phyloP scores from a whole-genome alignment of 2,888 invertebrate genomes.

The Dynastes hyllus region DNA sequence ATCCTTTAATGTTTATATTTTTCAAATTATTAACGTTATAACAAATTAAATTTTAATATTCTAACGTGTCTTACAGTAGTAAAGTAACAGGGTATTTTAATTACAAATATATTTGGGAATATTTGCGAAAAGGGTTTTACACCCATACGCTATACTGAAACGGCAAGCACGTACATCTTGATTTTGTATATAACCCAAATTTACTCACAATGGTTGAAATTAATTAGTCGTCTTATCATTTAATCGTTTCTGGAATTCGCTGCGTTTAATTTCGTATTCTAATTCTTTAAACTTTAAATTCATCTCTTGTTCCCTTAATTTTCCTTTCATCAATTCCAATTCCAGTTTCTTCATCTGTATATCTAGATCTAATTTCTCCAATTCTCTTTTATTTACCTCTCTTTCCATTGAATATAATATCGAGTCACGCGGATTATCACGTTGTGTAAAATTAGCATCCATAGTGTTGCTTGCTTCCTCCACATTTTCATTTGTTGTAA shows the following conservation, averaged over 20 bases:
- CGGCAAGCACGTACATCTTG: no score
- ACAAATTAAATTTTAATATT: no score
- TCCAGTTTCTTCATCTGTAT: conserved; percentile 46
- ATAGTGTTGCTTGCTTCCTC: not conserved
- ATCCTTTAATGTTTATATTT: no score
- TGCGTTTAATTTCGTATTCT: conserved; percentile 42
- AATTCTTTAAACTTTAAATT: conserved; percentile 43
- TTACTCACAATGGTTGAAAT: no score
- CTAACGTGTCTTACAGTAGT: no score
- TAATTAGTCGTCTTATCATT: not conserved
- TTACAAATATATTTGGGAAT: no score
- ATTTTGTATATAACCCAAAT: no score
- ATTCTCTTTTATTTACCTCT: conserved; percentile 42
- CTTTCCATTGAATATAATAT: conserved; percentile 24
- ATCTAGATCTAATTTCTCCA: conserved; percentile 47
- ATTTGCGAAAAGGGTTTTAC: no score
- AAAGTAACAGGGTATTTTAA: no score
- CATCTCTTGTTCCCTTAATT: conserved; percentile 42
- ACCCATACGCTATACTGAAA: no score
- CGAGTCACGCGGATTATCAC: not conserved
- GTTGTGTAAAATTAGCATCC: not conserved
- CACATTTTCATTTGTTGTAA: not conserved
- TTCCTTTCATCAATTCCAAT: conserved; percentile 43
- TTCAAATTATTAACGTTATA: no score
- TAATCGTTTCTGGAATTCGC: conserved; percentile 1